Evolutionary conservation across 64 coral and sea anemone species (phyloP).

Genomic region (Porites australiensis): DNA sequence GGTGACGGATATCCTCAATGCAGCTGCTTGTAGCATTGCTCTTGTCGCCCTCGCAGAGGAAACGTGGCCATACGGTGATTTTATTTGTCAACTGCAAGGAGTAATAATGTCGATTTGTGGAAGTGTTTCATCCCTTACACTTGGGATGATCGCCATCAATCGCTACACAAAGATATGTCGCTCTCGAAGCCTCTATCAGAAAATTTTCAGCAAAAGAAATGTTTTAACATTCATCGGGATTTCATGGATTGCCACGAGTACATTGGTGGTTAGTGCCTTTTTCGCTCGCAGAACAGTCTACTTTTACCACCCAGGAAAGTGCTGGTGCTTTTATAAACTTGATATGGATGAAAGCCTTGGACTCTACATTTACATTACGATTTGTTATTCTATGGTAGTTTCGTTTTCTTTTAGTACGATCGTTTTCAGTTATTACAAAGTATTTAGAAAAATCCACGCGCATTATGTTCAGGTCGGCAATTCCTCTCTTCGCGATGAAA

Average conservation of each 20-base stretch:
- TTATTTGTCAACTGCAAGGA: slow-evolving; percentile 32
- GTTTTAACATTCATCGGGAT: neutral
- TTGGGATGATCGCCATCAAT: slow-evolving; percentile 15
- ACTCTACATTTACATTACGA: neutral
- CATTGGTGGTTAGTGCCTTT: neutral
- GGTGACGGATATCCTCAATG: neutral
- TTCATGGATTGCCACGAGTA: neutral
- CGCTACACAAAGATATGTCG: slow-evolving; percentile 2
- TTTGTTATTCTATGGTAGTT: neutral
- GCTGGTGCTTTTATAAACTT: neutral
- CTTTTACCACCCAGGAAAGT: neutral
- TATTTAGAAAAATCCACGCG: slow-evolving; percentile 27
- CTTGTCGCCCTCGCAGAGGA: neutral
- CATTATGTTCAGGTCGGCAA: neutral
- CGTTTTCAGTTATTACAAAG: slow-evolving; percentile 36
- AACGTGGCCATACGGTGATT: neutral
- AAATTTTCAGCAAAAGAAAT: slow-evolving; percentile 5
- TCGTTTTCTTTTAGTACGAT: neutral
- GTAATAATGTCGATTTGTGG: neutral
- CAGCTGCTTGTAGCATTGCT: neutral
- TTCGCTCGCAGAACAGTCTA: neutral
- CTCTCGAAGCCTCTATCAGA: neutral
- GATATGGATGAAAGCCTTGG: neutral
- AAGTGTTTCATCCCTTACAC: neutral
- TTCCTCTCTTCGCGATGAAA: neutral